phyloP scores from a whole-genome alignment of 2,113 vertebrate species.

The Lepidothrix coronata region DNA sequence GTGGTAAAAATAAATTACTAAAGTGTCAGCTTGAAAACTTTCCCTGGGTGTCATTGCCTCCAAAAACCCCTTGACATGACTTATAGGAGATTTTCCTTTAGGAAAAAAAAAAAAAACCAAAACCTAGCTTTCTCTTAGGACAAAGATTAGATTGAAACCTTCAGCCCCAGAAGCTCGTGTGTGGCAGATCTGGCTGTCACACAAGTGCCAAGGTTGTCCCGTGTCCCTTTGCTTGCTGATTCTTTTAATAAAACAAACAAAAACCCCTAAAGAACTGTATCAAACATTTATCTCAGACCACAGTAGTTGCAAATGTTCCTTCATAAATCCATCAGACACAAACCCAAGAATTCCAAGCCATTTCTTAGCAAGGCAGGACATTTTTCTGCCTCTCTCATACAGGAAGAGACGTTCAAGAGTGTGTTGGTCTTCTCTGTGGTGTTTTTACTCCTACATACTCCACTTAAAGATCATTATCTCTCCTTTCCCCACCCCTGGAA shows the following conservation, averaged over 20 bases:
- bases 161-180: background rate
- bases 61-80: background rate
- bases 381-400: fast-evolving
- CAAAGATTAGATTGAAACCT: background rate
- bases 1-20: fast-evolving
- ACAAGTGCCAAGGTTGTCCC: no score
- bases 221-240: no score
- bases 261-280: no score
- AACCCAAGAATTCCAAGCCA: background rate
- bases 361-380: background rate
- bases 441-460: background rate
- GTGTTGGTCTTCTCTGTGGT: background rate
- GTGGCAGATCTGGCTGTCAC: no score
- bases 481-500: background rate
- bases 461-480: background rate
- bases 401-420: background rate
- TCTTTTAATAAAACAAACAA: no score
- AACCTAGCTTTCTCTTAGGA: background rate
- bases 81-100: background rate
- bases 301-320: no score
- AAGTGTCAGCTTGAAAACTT: background rate
- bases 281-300: no score
- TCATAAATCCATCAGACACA: no score
- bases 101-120: no score
- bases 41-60: background rate